Base-by-base conservation (phyloP, 2,888 invertebrate genomes). In the Mesochorus sp. region DNA sequence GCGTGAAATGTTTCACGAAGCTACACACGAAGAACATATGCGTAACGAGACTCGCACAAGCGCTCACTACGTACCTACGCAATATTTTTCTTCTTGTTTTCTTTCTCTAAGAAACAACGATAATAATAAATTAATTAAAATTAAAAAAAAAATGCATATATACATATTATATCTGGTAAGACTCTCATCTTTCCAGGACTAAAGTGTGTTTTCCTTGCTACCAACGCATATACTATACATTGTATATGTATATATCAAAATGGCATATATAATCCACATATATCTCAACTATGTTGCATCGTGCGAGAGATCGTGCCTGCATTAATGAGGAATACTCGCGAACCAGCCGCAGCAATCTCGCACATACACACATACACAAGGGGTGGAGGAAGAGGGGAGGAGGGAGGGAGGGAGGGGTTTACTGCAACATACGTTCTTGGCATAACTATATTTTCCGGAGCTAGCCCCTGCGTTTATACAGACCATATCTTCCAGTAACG, bases 401-500 rank as follows among this genome's bases (percentile, higher is more conserved):
- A n/a, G n/a, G n/a, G n/a, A n/a, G n/a, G n/a, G n/a, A n/a, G n/a
- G n/a, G n/a, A n/a, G n/a, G n/a, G n/a, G n/a, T n/a, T 5, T 57
- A 3, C 34, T n/a, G 14, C 1, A 71, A 59, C 59, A 49, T 61
- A 51, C 21, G 10, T 47, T 39, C 39, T 8, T 42, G 70, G 34
- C 64, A 47, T 66, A 59, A 59, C 78, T 66, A 74, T 78, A 78
- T 78, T 78, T 74, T 66, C 70, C 47, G 64, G 66, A 49, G 59
- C 66, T 64, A 74, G 78, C 37, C 37, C 59, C 78, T 78, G n/a
- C n/a, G n/a, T 74, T 71, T 74, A 74, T 59, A 61, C 74, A 68
- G 59, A 66, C 74, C 74, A 71, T 78, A 78, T 78, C 61, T 78
- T 61, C 42, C 70, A 37, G 79, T 81, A 81, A 81, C 80, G 81